These are phyloP conservation scores for Phaedon cochleariae DNA, from an alignment of 2,888 invertebrate genomes.

Conservation along the genomic window DNA sequence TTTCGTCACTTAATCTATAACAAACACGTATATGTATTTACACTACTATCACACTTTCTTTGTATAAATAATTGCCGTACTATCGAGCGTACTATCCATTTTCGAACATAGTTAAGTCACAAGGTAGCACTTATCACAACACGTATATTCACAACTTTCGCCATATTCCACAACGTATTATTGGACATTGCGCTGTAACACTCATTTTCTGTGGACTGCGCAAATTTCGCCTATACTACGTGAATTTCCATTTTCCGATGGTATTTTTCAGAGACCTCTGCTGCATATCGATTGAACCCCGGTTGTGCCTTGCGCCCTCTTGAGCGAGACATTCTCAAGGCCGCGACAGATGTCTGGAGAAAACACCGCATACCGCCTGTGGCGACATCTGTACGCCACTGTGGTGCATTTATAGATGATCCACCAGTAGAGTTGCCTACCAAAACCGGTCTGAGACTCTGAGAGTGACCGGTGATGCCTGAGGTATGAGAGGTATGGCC, in stretches of 20 bases:
- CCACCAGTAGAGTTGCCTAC: background rate
- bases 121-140: constrained; percentile 71
- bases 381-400: constrained; percentile 12
- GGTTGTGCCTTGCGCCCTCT: constrained; percentile 10
- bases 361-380: background rate
- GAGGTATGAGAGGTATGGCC: no score
- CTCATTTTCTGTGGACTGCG: constrained; percentile 50
- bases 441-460: background rate
- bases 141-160: constrained; percentile 61
- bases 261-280: constrained; percentile 32
- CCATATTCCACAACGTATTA: constrained; percentile 59
- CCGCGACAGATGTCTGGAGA: background rate
- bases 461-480: no score
- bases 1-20: constrained; percentile 49
- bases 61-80: constrained; percentile 70
- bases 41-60: constrained; percentile 65
- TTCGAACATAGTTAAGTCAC: constrained; percentile 73
- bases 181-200: constrained; percentile 54
- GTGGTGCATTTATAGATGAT: no score
- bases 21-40: constrained; percentile 56
- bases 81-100: constrained; percentile 77
- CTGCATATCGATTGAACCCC: constrained; percentile 15
- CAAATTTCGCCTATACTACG: constrained; percentile 50
- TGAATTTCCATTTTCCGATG: constrained; percentile 43
- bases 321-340: background rate